These are phyloP conservation scores for Actinostola sp. DNA, from an alignment of 92 coral and sea anemone species.

Conservation along the genomic window DNA sequence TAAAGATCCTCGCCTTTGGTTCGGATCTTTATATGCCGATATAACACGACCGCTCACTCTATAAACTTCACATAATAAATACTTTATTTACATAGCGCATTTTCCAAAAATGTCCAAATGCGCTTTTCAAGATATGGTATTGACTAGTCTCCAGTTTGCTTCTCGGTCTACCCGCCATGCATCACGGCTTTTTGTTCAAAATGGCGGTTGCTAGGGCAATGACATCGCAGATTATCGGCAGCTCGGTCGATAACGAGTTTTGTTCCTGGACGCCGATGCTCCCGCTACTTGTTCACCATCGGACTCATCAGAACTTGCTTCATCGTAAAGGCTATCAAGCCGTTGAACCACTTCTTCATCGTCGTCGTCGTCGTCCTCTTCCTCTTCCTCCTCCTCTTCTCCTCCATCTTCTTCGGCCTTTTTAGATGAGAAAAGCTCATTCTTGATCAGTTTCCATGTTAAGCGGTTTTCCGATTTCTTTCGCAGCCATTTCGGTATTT, in stretches of 20 bases:
- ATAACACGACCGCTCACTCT: no score
- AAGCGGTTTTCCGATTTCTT: conserved; percentile 36
- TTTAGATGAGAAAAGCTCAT: conserved; percentile 59
- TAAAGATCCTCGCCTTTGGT: no score
- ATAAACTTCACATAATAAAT: no score
- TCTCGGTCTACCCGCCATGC: no score
- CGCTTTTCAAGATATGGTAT: no score
- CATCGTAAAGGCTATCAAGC: conserved; percentile 62
- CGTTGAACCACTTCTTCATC: conserved; percentile 47
- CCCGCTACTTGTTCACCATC: conserved; percentile 43
- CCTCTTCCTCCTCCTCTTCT: conserved; percentile 38
- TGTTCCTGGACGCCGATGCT: conserved; percentile 12
- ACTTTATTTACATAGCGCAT: no score
- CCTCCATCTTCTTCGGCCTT: conserved; percentile 46
- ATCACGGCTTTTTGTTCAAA: no score
- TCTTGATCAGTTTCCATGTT: conserved; percentile 74
- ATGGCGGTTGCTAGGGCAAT: no score
- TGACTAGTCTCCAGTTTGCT: no score
- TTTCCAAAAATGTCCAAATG: no score
- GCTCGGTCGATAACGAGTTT: conserved; percentile 22
- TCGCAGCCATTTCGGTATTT: conserved; percentile 28
- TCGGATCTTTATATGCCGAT: no score
- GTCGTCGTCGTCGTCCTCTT: conserved; percentile 48
- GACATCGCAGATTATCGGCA: no score
- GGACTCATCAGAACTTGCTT: conserved; percentile 56